phyloP scores from a whole-genome alignment of 2,113 vertebrate genomes.

The Callospermophilus lateralis region DNA sequence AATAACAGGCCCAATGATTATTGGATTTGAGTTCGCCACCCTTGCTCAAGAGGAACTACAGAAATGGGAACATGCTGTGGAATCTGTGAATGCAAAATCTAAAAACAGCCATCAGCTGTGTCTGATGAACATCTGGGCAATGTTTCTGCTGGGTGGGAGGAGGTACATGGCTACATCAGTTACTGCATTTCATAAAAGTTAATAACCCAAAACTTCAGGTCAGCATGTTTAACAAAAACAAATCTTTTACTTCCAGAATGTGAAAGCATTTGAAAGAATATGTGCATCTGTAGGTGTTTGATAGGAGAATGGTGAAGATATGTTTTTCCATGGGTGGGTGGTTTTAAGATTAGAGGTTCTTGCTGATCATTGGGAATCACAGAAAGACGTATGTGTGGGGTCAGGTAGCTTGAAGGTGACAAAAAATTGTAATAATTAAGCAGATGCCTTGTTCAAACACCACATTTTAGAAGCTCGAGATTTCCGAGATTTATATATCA shows the following conservation, averaged over 20 bases:
- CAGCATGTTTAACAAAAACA: conserved; percentile 57
- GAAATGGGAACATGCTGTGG: background rate
- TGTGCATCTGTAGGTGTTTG: background rate
- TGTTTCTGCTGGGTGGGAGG: background rate
- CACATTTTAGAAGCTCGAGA: background rate
- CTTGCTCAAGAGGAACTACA: background rate
- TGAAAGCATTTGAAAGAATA: conserved; percentile 35
- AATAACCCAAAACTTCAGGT: conserved; percentile 53
- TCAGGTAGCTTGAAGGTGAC: background rate
- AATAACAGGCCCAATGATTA: conserved; percentile 61
- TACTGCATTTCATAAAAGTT: conserved; percentile 62
- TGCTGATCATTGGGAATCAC: background rate
- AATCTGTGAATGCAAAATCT: conserved; percentile 28
- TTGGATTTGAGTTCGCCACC: conserved; percentile 37
- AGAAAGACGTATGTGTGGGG: background rate
- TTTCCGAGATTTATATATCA: background rate
- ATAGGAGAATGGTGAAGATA: background rate
- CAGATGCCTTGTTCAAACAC: background rate
- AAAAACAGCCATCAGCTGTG: conserved; percentile 69
- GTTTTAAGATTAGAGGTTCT: background rate
- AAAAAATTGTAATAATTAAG: background rate
- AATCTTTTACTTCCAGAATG: conserved; percentile 28
- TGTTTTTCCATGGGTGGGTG: background rate
- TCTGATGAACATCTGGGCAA: conserved; percentile 67
- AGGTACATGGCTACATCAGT: background rate